These are phyloP conservation scores for Phoxinus dragarum DNA, from an alignment of 2,797 vertebrate species.

Conservation along the genomic window DNA sequence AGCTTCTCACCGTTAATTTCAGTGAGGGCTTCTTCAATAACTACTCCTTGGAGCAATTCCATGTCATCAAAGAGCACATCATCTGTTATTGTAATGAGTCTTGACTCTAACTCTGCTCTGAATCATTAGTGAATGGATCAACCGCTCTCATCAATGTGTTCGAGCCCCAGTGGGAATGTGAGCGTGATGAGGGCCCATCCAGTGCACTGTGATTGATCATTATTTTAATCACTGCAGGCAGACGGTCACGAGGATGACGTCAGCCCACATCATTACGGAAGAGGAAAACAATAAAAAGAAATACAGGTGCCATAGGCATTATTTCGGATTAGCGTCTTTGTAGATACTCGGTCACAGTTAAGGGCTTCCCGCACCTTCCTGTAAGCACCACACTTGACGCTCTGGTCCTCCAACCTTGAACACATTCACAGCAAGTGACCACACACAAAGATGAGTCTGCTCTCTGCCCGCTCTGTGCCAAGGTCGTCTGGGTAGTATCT, in stretches of 20 bases:
- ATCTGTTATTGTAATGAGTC: slow-evolving; percentile 56
- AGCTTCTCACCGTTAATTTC: slow-evolving; percentile 28
- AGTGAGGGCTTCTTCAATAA: slow-evolving; percentile 22
- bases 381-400: slow-evolving; percentile 4
- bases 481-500: slow-evolving; percentile 1
- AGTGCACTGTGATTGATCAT: slow-evolving; percentile 50
- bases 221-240: slow-evolving; percentile 57
- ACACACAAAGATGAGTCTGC: slow-evolving; percentile 9
- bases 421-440: slow-evolving; percentile 14
- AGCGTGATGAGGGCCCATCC: slow-evolving; percentile 49
- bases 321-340: slow-evolving; percentile 35
- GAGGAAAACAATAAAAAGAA: slow-evolving; percentile 44
- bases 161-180: slow-evolving; percentile 39
- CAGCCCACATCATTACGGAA: slow-evolving; percentile 38
- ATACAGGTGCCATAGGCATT: slow-evolving; percentile 37
- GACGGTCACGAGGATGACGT: slow-evolving; percentile 29
- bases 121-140: slow-evolving; percentile 57
- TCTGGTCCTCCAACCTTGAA: slow-evolving; percentile 5
- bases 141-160: slow-evolving; percentile 44
- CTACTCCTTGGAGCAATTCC: slow-evolving; percentile 46
- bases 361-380: slow-evolving; percentile 8
- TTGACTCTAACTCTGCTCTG: slow-evolving; percentile 50
- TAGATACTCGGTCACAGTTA: slow-evolving; percentile 9
- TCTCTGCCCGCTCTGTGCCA: neutral
- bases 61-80: slow-evolving; percentile 49